Conservation (phyloP, 1,140 invertebrate species). For the Neodiprion lecontei region DNA sequence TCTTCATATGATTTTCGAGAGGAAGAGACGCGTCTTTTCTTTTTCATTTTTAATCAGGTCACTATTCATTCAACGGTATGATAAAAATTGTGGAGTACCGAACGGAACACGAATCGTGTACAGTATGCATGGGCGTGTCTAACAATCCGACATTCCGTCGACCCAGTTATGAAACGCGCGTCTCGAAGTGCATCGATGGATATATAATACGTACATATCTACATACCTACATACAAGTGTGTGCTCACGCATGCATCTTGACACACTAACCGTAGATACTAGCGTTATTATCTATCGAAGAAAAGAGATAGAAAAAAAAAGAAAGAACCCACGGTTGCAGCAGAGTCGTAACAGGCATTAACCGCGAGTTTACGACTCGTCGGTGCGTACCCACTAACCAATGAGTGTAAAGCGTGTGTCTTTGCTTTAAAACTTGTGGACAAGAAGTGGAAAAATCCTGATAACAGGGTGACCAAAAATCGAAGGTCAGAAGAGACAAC, state of each 20-base stretch:
- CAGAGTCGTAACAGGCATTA: conserved; percentile 17
- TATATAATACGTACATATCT: background rate
- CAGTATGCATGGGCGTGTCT: too few relatives aligned
- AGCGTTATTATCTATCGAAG: background rate
- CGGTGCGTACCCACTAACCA: background rate
- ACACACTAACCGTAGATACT: background rate
- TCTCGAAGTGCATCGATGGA: conserved; percentile 1
- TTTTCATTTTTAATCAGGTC: too few relatives aligned
- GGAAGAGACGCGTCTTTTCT: too few relatives aligned
- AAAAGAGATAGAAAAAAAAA: conserved; percentile 8
- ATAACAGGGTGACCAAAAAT: too few relatives aligned
- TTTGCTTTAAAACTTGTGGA: background rate
- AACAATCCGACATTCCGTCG: background rate
- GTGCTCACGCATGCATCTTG: background rate
- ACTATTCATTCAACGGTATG: too few relatives aligned
- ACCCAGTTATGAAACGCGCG: conserved; percentile 2
- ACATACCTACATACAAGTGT: too few relatives aligned
- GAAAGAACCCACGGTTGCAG: conserved; percentile 1
- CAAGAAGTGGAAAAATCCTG: too few relatives aligned
- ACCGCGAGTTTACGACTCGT: conserved; percentile 16
- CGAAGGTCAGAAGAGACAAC: too few relatives aligned
- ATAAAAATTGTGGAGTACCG: too few relatives aligned
- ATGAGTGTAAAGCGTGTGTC: background rate
- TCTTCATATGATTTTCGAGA: too few relatives aligned
- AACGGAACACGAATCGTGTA: too few relatives aligned